Percentiles rank a stretch among this genome's conserved stretches.
Conservation (phyloP, 2,888 invertebrate species). For the Terebella lapidaria region DNA sequence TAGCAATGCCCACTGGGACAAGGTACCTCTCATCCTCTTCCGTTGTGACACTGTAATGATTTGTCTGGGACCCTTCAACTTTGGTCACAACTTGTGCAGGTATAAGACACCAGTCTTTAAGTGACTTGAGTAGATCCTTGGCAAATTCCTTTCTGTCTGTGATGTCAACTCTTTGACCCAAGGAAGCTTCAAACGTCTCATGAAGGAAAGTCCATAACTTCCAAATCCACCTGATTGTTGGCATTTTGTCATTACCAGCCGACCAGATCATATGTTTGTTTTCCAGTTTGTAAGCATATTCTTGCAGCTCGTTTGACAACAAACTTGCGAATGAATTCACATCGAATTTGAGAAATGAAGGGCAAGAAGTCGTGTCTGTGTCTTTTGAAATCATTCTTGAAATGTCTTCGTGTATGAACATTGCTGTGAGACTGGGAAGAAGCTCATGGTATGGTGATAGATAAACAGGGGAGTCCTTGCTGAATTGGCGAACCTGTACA, state of each 20-base stretch:
- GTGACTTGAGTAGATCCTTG: conserved; percentile 17
- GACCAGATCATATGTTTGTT: conserved; percentile 10
- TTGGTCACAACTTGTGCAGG: conserved; percentile 11
- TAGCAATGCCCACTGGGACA: conserved; percentile 23
- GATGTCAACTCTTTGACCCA: conserved; percentile 6
- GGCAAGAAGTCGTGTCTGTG: conserved; percentile 18
- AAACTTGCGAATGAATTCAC: conserved; percentile 22
- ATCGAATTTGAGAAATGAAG: conserved; percentile 25
- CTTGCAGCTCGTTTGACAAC: conserved; percentile 17
- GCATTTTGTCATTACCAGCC: conserved; percentile 10
- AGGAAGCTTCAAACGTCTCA: conserved; percentile 20
- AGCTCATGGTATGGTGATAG: conserved; percentile 22
- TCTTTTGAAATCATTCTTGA: conserved; percentile 21
- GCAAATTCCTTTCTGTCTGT: conserved; percentile 10
- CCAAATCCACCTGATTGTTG: conserved; percentile 21
- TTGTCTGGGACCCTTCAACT: not conserved
- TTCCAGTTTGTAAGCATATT: not conserved
- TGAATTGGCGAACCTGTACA: conserved; percentile 24
- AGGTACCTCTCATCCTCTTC: conserved; percentile 16
- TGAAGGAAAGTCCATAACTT: conserved; percentile 24
- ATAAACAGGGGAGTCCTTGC: conserved; percentile 21
- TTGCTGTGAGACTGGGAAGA: conserved; percentile 21
- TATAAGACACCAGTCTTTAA: conserved; percentile 26
- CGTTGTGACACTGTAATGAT: not conserved
- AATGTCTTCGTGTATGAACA: conserved; percentile 25